Conservation (phyloP, 2,113 vertebrate species). For the Saccopteryx bilineata region DNA sequence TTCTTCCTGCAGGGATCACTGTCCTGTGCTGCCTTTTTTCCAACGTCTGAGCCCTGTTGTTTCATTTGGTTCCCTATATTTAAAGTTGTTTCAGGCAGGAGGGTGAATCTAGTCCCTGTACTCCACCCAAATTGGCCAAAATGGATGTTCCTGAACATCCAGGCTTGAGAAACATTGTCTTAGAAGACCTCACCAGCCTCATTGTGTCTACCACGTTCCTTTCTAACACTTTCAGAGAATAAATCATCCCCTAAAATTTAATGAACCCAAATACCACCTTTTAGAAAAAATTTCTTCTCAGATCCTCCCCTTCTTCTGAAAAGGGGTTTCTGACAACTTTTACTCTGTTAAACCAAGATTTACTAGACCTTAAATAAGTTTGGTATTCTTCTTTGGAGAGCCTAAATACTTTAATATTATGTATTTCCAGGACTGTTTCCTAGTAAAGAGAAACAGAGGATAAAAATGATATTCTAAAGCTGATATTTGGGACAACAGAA, state of each 20-base stretch:
- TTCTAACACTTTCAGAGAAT: not conserved
- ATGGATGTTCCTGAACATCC: not conserved
- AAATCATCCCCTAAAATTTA: not conserved
- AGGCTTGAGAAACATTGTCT: not conserved
- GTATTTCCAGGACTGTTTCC: not conserved
- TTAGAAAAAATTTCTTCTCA: not conserved
- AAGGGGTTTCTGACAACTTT: not conserved
- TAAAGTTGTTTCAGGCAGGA: not conserved
- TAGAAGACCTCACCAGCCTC: not conserved
- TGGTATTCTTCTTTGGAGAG: not conserved
- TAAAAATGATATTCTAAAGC: constrained; percentile 34
- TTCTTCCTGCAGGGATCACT: not conserved
- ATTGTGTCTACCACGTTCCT: not conserved
- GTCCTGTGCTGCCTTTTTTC: not conserved
- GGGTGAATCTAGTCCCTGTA: not conserved
- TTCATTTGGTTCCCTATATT: not conserved
- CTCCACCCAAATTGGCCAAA: not conserved
- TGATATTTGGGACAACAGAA: not conserved
- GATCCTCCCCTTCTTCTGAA: not conserved
- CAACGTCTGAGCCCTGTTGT: not conserved
- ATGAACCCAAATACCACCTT: not conserved
- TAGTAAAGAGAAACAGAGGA: not conserved
- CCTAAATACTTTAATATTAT: not conserved
- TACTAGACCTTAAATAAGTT: not conserved
- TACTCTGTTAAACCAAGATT: not conserved